phyloP scores from a whole-genome alignment of 2,888 invertebrate genomes.

The Camptogramma bilineatum region DNA sequence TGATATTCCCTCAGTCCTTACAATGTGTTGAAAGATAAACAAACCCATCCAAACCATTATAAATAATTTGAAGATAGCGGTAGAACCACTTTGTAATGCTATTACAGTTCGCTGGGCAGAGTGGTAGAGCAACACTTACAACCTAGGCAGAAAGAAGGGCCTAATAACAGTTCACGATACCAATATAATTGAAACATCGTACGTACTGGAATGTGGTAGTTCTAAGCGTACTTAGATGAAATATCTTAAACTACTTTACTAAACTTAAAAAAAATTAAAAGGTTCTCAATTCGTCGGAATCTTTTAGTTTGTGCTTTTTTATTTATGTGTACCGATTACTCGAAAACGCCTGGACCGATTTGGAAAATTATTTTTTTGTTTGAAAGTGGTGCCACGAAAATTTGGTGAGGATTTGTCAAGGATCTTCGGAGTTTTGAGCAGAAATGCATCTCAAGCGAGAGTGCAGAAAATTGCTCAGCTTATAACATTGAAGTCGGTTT shows the following conservation, averaged over 20 bases:
- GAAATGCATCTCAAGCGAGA: too few species aligned
- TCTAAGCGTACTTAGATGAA: not conserved
- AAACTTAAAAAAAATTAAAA: not conserved
- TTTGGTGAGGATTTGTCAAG: too few species aligned
- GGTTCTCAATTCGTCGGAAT: too few species aligned
- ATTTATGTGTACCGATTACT: too few species aligned
- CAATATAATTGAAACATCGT: constrained; percentile 18
- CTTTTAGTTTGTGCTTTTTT: too few species aligned
- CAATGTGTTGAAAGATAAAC: constrained; percentile 4
- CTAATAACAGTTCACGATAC: constrained; percentile 6
- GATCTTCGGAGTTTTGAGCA: too few species aligned
- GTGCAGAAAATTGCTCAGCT: too few species aligned
- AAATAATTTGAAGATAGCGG: constrained; percentile 4
- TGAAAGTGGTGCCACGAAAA: too few species aligned
- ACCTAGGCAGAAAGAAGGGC: constrained; percentile 1
- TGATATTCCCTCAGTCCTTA: not conserved
- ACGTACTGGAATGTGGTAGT: constrained; percentile 7
- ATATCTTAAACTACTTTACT: not conserved
- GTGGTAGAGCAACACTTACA: not conserved
- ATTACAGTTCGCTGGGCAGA: constrained; percentile 2
- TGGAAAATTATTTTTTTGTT: too few species aligned
- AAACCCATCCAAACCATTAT: not conserved
- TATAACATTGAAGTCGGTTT: too few species aligned
- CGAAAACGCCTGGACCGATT: too few species aligned
- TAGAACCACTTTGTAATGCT: not conserved